Conservation (phyloP, 2,888 invertebrate genomes). For the Phaedon cochleariae region DNA sequence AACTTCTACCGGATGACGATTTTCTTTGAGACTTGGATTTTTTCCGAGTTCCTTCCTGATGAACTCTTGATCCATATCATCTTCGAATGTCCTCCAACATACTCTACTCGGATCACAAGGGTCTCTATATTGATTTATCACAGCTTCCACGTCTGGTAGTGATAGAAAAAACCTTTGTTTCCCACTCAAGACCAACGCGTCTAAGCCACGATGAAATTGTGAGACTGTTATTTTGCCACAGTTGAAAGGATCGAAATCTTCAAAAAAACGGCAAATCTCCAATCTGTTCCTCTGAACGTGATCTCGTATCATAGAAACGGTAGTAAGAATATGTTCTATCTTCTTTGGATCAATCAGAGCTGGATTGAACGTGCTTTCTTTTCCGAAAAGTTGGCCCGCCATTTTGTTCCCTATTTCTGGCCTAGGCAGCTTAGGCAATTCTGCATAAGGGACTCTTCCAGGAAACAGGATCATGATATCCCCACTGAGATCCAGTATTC, state of each 20-base stretch:
- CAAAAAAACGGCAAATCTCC: constrained; percentile 74
- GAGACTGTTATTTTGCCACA: constrained; percentile 74
- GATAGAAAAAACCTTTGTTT: constrained; percentile 67
- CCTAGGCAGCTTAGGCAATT: constrained; percentile 73
- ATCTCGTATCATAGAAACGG: constrained; percentile 73
- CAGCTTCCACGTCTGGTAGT: constrained; percentile 69
- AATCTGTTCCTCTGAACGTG: constrained; percentile 72
- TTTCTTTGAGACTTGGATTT: constrained; percentile 68
- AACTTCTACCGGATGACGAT: constrained; percentile 67
- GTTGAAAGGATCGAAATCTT: constrained; percentile 76
- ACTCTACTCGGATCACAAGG: constrained; percentile 74
- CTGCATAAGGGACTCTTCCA: constrained; percentile 72
- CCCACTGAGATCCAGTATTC: constrained; percentile 66
- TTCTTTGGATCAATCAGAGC: constrained; percentile 64
- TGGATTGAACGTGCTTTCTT: constrained; percentile 69
- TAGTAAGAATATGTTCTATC: constrained; percentile 64
- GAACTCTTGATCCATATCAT: constrained; percentile 76
- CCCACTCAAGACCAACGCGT: constrained; percentile 71
- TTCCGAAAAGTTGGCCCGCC: constrained; percentile 65
- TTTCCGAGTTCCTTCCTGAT: constrained; percentile 68
- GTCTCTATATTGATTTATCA: constrained; percentile 75
- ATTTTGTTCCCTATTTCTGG: constrained; percentile 68
- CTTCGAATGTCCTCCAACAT: constrained; percentile 80
- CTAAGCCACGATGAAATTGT: constrained; percentile 77
- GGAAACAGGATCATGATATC: constrained; percentile 68